Evolutionary conservation across 2,113 vertebrate species (phyloP), one percentile per base, ranked within the genome.

Genomic region (Rhodinocichla rosea): DNA sequence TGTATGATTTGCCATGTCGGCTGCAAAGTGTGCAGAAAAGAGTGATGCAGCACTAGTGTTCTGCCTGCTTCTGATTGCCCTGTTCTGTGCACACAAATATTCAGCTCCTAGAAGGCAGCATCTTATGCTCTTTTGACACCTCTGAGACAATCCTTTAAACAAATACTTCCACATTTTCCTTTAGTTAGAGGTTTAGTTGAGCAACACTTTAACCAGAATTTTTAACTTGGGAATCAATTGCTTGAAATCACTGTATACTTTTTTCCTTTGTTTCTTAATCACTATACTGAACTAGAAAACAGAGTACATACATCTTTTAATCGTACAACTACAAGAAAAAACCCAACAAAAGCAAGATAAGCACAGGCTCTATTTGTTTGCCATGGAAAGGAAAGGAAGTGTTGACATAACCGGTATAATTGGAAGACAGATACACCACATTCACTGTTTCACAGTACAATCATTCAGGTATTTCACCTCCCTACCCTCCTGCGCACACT

Each of bases 401-500:
- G 2, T 28, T 71, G 39, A 63, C 35, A 71, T 28, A 45, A 69
- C 26, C 28, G 50, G 13, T 32, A 10, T 37, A 71, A 50, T 1
- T 45, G 49, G 17, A 91, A 64, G 19, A 76, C 1, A 89, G 27
- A 40, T 27, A 64, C 16, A 12, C 9, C 11, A 39, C 42, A 44
- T 40, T 73, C 3, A 1, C 13, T 62, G 6, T 57, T 56, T 68
- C 55, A 52, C 16, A 42, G 21, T 30, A 33, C 8, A 10, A 9
- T 59, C 78, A 67, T 59, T 59, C 73, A 64, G 11, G 13, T 69
- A 69, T 4, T 64, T 71, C 0, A 3, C 81, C 15, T 68, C 7
- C 12, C 18, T 86, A 2, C 22, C 27, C 15, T 11, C 5, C 2
- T 2, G 2, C 0, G 0, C 16, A 28, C 13, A 4, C 11, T 2